phyloP scores from a whole-genome alignment of 2,888 invertebrate species.

The Serripes groenlandicus region DNA sequence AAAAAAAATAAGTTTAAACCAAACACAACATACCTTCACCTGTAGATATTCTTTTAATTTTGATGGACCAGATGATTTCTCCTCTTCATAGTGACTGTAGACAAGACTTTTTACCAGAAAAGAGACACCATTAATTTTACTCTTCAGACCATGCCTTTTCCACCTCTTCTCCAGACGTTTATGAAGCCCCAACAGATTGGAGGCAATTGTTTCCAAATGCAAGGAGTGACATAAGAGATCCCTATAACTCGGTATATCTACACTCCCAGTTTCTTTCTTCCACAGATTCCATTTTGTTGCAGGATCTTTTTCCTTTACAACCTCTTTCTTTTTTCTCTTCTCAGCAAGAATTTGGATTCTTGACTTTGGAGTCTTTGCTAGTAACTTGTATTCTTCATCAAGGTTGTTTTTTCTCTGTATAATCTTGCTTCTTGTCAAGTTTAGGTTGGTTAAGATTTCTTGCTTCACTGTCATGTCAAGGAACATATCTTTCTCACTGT shows the following conservation, averaged over 20 bases:
- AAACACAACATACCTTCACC: conserved; percentile 8
- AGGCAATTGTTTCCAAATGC: conserved; percentile 11
- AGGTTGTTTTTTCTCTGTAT: conserved; percentile 35
- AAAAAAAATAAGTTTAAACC: no score
- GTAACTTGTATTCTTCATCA: conserved; percentile 31
- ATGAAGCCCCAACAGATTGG: conserved; percentile 19
- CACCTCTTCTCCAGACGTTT: conserved; percentile 32
- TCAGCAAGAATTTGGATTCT: conserved; percentile 49
- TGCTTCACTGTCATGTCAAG: conserved; percentile 40
- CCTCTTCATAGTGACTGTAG: background rate
- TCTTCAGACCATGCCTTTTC: conserved; percentile 38
- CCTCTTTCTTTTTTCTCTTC: conserved; percentile 22
- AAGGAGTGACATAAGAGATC: conserved; percentile 28
- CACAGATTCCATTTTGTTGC: background rate
- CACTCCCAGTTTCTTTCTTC: conserved; percentile 1
- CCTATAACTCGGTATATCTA: background rate
- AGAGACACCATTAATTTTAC: background rate
- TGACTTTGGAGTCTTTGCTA: conserved; percentile 53
- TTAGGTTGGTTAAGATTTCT: conserved; percentile 25
- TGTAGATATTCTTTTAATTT: background rate
- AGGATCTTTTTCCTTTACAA: conserved; percentile 6
- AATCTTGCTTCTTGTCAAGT: conserved; percentile 6
- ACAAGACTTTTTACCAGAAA: conserved; percentile 9
- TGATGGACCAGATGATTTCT: background rate
- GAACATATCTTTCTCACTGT: conserved; percentile 29